Base-by-base conservation (phyloP, 2,113 vertebrate species). In the Dasyprocta punctata region DNA sequence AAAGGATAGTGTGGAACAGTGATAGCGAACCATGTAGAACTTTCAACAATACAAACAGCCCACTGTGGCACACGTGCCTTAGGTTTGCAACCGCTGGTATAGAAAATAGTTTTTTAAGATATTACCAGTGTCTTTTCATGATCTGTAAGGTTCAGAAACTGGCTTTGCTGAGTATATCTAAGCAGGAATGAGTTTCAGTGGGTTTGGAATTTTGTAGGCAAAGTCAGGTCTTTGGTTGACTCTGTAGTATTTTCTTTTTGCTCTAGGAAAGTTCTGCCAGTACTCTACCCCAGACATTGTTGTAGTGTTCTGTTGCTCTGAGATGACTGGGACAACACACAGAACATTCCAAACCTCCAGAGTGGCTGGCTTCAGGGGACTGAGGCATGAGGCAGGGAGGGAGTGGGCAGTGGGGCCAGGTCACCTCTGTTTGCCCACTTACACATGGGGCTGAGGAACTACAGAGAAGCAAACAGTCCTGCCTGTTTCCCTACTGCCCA, bases 381-480 rank as follows among this genome's bases (percentile, higher is more conserved):
- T 11, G 30, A 41, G 38, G 5, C 56, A 30, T 1, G 30, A 86
- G 61, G 30, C 0, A 30, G 41, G 24, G 10, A 65, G 33, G 20
- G 12, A 19, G 2, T 38, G 19, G 20, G 10, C 44, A 54, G 0
- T 3, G 1, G 20, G 47, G 5, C 22, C 65, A 47, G 30, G 22
- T 38, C 38, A 11, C 33, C 67, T 56, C 8, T 52, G 0, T 89
- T 28, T 54, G 33, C 22, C 56, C 58, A 41, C 49, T 93, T 33
- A 47, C 30, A 4, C 3, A 17, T 36, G 41, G 20, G 24, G 54
- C n/a, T 4, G 1, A 67, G 20, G 47, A 69, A 41, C 38, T 19
- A 14, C 3, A 41, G 92, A 47, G 92, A 80, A 65, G 58, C 52
- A 4, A 9, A 16, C 5, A 36, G 49, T 30, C 7, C 28, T n/a